phyloP scores from a whole-genome alignment of 2,113 vertebrate genomes.

The Chaenocephalus aceratus region DNA sequence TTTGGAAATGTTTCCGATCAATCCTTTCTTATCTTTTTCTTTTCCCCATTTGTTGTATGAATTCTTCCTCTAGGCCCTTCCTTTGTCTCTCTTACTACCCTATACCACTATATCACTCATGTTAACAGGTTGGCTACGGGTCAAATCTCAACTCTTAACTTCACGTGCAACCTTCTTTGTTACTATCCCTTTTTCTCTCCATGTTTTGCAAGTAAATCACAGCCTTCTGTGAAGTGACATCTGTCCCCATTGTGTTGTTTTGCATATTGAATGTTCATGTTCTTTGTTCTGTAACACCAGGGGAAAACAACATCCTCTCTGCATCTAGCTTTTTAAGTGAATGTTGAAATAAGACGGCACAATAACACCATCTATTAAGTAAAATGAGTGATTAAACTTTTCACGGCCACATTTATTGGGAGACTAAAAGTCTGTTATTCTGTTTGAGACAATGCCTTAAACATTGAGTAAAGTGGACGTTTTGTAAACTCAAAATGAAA shows the following conservation, averaged over 20 bases:
- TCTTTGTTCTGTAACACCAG: conserved; percentile 32
- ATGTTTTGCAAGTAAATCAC: conserved; percentile 7
- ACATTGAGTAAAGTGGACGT: background rate
- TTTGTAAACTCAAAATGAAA: background rate
- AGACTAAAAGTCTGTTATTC: background rate
- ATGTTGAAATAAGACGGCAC: background rate
- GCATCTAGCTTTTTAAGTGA: background rate
- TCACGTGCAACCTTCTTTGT: background rate
- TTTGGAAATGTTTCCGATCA: background rate
- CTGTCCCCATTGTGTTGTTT: conserved; percentile 29
- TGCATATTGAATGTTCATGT: background rate
- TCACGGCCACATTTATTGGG: background rate
- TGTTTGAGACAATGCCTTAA: background rate
- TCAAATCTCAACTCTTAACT: background rate
- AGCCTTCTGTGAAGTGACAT: conserved; percentile 32
- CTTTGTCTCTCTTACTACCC: too few species aligned
- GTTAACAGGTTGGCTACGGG: too few species aligned
- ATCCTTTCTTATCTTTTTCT: background rate
- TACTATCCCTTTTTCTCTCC: background rate
- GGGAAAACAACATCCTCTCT: background rate
- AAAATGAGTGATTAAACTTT: background rate
- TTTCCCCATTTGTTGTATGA: background rate
- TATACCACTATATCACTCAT: too few species aligned
- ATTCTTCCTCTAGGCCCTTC: too few species aligned
- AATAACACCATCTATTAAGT: background rate